Percentiles rank a stretch among this genome's conserved stretches.
Evolutionary conservation across 1,140 invertebrate species (phyloP).

Genomic region (Dreissena rostriformis): DNA sequence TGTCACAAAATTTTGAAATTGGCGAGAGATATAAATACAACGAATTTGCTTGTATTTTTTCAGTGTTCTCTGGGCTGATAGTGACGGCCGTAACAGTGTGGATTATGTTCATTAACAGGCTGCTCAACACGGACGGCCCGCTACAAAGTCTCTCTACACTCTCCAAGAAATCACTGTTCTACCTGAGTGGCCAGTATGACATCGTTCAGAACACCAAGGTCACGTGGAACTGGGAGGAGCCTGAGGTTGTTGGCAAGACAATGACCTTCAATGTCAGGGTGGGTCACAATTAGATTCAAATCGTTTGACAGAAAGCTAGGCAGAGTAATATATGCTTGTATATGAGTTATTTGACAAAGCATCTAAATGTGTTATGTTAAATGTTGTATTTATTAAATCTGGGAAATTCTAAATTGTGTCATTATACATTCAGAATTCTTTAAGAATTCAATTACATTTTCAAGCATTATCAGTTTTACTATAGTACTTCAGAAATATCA

Average conservation of each 20-base stretch:
- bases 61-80: slow-evolving; percentile 56
- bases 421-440: too few species aligned
- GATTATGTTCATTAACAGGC: slow-evolving; percentile 59
- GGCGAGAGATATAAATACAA: too few species aligned
- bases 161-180: slow-evolving; percentile 61
- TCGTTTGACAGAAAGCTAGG: neutral
- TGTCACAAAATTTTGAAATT: too few species aligned
- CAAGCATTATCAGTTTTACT: too few species aligned
- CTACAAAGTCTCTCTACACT: slow-evolving; percentile 34
- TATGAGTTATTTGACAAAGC: neutral
- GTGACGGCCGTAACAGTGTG: slow-evolving; percentile 27
- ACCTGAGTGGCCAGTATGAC: slow-evolving; percentile 58
- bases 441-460: too few species aligned
- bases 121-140: slow-evolving; percentile 2
- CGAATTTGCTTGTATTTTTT: slow-evolving; percentile 29
- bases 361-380: neutral
- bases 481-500: too few species aligned
- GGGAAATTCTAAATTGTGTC: too few species aligned
- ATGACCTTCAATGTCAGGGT: slow-evolving; percentile 93
- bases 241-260: slow-evolving; percentile 92
- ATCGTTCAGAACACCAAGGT: slow-evolving; percentile 84
- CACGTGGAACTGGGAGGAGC: slow-evolving; percentile 92
- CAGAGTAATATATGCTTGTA: neutral
- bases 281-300: slow-evolving; percentile 57
- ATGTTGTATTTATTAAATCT: too few species aligned